A percentile compares a stretch with the other conserved stretches of the same genome.
phyloP scores from a whole-genome alignment of 2,113 vertebrate genomes.

The Nettapus auritus region DNA sequence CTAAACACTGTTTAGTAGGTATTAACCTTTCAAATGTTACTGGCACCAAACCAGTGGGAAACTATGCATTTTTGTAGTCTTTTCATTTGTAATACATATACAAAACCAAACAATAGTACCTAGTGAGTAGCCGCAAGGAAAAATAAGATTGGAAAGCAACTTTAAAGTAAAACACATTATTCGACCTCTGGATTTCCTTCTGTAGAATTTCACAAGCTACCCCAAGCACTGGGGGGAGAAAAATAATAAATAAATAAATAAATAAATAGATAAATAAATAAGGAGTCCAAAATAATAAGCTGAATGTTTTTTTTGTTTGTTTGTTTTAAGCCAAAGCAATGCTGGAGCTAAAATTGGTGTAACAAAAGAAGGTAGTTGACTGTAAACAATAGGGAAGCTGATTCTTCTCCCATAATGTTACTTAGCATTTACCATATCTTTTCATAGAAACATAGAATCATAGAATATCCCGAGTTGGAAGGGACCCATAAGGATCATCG shows the following conservation, averaged over 20 bases:
- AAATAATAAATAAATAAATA: not conserved
- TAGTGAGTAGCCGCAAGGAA: not conserved
- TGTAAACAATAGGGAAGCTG: not conserved
- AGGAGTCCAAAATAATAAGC: not conserved
- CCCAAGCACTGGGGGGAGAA: not conserved
- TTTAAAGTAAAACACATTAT: not conserved
- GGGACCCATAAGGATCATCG: too few relatives aligned
- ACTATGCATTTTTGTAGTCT: not conserved
- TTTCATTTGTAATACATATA: not conserved
- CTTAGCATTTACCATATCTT: not conserved
- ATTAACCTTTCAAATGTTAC: not conserved
- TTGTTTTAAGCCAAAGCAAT: not conserved
- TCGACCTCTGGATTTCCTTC: not conserved
- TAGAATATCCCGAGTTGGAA: too few relatives aligned
- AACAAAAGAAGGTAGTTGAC: not conserved
- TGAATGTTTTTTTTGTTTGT: not conserved
- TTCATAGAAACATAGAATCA: too few relatives aligned
- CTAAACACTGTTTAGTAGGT: fast-evolving
- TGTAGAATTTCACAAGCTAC: not conserved
- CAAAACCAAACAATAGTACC: not conserved
- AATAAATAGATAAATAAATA: too few relatives aligned
- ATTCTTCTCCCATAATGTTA: not conserved
- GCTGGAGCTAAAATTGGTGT: not conserved
- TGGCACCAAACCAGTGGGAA: not conserved
- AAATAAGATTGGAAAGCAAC: not conserved